These are phyloP conservation scores for Ptiloglossa arizonensis DNA, from an alignment of 1,140 invertebrate genomes.

Conservation along the genomic window DNA sequence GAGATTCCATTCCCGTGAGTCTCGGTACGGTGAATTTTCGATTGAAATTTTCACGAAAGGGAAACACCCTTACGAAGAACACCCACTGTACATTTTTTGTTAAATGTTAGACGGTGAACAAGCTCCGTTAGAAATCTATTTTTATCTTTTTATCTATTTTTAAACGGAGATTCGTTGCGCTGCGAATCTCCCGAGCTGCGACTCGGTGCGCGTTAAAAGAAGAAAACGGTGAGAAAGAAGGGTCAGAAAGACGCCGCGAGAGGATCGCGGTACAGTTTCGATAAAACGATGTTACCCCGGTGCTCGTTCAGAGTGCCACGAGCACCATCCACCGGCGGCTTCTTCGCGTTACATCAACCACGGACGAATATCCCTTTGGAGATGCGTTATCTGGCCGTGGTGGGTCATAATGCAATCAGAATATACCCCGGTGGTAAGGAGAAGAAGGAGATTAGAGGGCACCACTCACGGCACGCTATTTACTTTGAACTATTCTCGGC, in stretches of 20 bases:
- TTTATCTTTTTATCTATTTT: no score
- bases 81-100: no score
- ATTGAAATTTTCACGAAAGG: no score
- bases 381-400: conserved; percentile 53
- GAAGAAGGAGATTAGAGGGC: conserved; percentile 65
- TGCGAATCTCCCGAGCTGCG: no score
- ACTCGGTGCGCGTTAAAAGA: no score
- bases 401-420: conserved; percentile 65
- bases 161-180: no score
- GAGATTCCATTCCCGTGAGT: no score
- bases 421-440: conserved; percentile 58
- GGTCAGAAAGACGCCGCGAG: not conserved
- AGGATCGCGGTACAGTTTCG: not conserved
- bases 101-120: no score
- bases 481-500: conserved; percentile 70
- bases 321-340: not conserved
- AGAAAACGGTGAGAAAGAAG: no score
- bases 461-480: conserved; percentile 64
- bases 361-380: conserved; percentile 54
- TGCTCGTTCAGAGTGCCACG: not conserved
- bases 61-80: no score
- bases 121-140: no score
- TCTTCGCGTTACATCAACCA: conserved; percentile 48
- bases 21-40: no score
- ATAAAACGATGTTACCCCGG: not conserved